Percentiles rank a stretch among this genome's conserved stretches.
These are phyloP conservation scores for Drosophila yooni DNA, from an alignment of 2,888 invertebrate species.

Conservation along the genomic window DNA sequence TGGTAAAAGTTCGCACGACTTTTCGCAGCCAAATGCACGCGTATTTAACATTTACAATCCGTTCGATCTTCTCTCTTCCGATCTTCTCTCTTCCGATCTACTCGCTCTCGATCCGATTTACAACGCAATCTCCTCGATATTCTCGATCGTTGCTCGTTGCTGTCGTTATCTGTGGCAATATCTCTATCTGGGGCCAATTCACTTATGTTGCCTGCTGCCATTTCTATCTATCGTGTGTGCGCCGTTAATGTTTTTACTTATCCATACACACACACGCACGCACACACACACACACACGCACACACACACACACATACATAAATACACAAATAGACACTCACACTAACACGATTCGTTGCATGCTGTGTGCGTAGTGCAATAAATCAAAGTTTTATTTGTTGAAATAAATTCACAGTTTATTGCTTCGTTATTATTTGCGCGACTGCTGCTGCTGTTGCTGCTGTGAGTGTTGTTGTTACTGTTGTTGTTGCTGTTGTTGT, in stretches of 20 bases:
- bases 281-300: constrained; percentile 5
- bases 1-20: constrained; percentile 63
- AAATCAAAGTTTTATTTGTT: constrained; percentile 85
- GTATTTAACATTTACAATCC: constrained; percentile 43
- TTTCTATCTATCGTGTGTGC: constrained; percentile 58
- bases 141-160: constrained; percentile 41
- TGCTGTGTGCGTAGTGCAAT: constrained; percentile 83
- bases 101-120: background rate
- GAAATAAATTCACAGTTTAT: constrained; percentile 84
- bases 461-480: background rate
- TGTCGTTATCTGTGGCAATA: constrained; percentile 60
- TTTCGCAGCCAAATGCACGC: constrained; percentile 38
- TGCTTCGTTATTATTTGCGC: constrained; percentile 82
- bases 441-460: constrained; percentile 25
- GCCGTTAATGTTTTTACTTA: constrained; percentile 55
- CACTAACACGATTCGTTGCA: constrained; percentile 56
- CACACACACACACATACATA: constrained; percentile 11
- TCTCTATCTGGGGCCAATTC: constrained; percentile 41
- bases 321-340: constrained; percentile 10
- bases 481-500: background rate
- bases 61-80: constrained; percentile 7
- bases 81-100: background rate
- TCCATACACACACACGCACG: constrained; percentile 25
- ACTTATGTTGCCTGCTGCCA: constrained; percentile 49
- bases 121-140: constrained; percentile 28